Conservation (phyloP, 2,888 invertebrate genomes). For the Anagyrus pseudococci region DNA sequence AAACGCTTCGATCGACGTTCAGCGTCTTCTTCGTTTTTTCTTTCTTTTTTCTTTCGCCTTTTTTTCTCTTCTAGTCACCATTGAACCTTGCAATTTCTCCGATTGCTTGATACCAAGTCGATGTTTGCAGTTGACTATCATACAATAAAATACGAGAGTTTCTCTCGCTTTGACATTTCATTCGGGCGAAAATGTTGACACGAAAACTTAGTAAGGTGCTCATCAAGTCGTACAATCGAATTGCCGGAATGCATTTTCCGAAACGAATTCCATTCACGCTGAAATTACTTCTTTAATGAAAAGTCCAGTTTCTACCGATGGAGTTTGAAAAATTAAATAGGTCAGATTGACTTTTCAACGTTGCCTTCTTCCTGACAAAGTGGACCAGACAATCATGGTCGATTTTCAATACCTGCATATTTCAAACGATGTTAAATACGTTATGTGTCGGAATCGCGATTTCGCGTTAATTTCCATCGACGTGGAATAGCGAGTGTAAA, state of each 20-base stretch:
- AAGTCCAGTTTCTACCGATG: not conserved
- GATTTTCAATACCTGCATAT: no score
- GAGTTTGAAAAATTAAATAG: conserved; percentile 3
- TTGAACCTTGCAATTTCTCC: not conserved
- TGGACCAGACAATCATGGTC: no score
- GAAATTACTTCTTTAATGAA: conserved; percentile 1
- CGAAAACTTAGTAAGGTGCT: conserved; percentile 9
- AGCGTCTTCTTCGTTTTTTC: no score
- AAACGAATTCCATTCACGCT: not conserved
- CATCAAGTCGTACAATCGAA: conserved; percentile 5
- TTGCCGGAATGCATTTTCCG: no score
- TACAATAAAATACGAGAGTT: no score
- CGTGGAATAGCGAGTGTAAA: no score
- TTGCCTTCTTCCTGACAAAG: no score
- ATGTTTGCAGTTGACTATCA: not conserved
- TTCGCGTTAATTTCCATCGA: no score
- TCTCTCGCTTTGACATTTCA: conserved; percentile 6
- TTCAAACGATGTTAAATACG: no score
- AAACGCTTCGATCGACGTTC: not conserved
- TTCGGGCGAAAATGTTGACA: conserved; percentile 14
- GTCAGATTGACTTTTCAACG: no score
- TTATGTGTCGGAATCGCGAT: no score
- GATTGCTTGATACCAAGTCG: not conserved
- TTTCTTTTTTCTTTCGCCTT: no score
- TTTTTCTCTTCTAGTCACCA: not conserved